These are phyloP conservation scores for Andrena chrysosceles DNA, from an alignment of 2,888 invertebrate genomes.

Conservation along the genomic window DNA sequence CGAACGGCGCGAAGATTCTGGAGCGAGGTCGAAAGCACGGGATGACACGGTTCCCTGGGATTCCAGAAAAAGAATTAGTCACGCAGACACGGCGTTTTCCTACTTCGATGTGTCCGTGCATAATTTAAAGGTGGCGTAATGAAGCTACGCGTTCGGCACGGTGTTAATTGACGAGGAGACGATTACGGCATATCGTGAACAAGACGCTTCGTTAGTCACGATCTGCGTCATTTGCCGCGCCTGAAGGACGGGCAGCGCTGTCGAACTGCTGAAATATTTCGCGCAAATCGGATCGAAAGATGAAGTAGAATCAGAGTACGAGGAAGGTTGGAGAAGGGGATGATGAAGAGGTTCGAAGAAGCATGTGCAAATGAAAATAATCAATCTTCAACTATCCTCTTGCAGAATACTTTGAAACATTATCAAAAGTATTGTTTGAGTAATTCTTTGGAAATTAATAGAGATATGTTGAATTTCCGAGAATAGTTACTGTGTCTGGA, in stretches of 20 bases:
- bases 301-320: slow-evolving; percentile 4
- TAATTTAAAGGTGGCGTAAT: slow-evolving; percentile 73
- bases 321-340: neutral
- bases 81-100: slow-evolving; percentile 23
- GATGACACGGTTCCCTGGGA: slow-evolving; percentile 31
- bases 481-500: no score
- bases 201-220: slow-evolving; percentile 76
- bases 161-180: slow-evolving; percentile 77
- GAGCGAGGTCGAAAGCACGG: slow-evolving; percentile 52
- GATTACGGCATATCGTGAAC: slow-evolving; percentile 76
- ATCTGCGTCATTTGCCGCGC: slow-evolving; percentile 73
- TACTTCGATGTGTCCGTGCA: slow-evolving; percentile 42
- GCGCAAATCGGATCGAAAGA: slow-evolving; percentile 43
- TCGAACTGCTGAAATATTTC: slow-evolving; percentile 56
- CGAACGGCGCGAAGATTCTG: slow-evolving; percentile 40
- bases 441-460: no score
- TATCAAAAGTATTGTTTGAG: no score
- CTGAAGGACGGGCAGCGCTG: slow-evolving; percentile 64
- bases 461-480: no score
- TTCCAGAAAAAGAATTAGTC: slow-evolving; percentile 65
- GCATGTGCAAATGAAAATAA: neutral
- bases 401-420: no score
- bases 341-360: neutral
- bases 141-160: slow-evolving; percentile 65
- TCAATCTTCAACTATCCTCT: no score